Base-by-base conservation (phyloP, 2,888 invertebrate species). In the Chironomus riparius region DNA sequence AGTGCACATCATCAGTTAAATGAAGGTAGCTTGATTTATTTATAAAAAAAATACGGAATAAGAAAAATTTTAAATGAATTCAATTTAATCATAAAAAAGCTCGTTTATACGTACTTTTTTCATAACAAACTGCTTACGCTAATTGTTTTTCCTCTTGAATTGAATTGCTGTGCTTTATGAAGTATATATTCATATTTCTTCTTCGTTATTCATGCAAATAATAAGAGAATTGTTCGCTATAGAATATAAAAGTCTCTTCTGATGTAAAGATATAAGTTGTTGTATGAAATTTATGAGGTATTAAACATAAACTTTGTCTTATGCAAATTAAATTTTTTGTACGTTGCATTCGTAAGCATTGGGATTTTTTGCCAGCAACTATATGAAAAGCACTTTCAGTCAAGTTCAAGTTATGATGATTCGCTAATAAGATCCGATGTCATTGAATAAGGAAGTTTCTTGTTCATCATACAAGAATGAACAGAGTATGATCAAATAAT, bases 261-360 rank as follows among this genome's bases (percentile, higher is more conserved):
- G 56, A 56, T 56, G 56, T 56, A 56, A 56, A 56, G 56, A 56
- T 56, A 18, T 12, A 15, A n/a, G 15, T 18, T 56, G n/a, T n/a
- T 56, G 18, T 65, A 24, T 65, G 65, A 65, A 65, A 71, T 71
- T 71, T 71, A 71, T 71, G 71, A 71, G 48, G 71, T 71, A 71
- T 71, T 71, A 71, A 71, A n/a, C 18, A 28, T 13, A 38, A 28
- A 71, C 71, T 71, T 71, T 71, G 71, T 71, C 22, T 22, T 71
- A 71, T 71, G 71, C 71, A 71, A 71, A 71, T 71, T 48, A 56
- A 50, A n/a, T 18, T 15, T 56, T 38, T 38, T 38, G 38, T 38
- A 10, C 38, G 38, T 38, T 38, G 15, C 56, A 56, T 15, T 38
- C 38, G 38, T 38, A 38, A 38, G 38, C 38, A 38, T 38, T 38